These are phyloP conservation scores for Eremophila alpestris DNA, from an alignment of 2,797 vertebrate genomes.

Conservation along the genomic window DNA sequence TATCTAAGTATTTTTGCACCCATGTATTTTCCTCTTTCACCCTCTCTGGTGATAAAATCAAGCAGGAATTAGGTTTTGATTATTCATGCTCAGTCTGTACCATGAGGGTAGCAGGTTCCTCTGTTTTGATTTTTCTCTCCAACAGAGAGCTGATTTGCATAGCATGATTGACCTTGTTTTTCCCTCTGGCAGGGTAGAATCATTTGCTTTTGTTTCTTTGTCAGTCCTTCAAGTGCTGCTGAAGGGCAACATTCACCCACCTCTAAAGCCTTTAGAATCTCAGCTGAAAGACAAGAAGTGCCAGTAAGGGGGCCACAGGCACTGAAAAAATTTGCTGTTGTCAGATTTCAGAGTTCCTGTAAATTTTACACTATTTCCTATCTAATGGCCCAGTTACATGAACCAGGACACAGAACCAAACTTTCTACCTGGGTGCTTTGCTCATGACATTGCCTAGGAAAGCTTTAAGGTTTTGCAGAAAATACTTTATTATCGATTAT, in stretches of 20 bases:
- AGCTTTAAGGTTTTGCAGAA: not conserved
- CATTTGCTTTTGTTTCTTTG: not conserved
- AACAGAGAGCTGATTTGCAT: conserved; percentile 46
- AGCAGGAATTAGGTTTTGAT: conserved; percentile 45
- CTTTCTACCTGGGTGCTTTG: not conserved
- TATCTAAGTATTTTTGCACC: not conserved
- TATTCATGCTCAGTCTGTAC: conserved; percentile 35
- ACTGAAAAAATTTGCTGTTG: not conserved
- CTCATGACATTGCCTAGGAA: not conserved
- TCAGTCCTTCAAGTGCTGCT: conserved; percentile 20
- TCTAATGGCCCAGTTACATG: not conserved
- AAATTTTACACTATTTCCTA: not conserved
- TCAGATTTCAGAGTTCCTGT: not conserved
- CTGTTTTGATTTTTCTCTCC: conserved; percentile 60
- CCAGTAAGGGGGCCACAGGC: not conserved
- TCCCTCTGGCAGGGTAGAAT: not conserved
- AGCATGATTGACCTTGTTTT: conserved; percentile 62
- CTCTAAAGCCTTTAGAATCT: not conserved
- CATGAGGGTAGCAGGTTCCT: not conserved
- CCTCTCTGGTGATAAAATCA: conserved; percentile 28
- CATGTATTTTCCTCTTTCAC: not conserved
- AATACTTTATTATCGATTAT: not conserved
- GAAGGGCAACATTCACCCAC: conserved; percentile 24
- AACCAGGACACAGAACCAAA: not conserved
- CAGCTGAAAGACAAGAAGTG: not conserved